Evolutionary conservation across 2,888 invertebrate genomes (phyloP).

Genomic region (Drosophila pseudotakahashii): DNA sequence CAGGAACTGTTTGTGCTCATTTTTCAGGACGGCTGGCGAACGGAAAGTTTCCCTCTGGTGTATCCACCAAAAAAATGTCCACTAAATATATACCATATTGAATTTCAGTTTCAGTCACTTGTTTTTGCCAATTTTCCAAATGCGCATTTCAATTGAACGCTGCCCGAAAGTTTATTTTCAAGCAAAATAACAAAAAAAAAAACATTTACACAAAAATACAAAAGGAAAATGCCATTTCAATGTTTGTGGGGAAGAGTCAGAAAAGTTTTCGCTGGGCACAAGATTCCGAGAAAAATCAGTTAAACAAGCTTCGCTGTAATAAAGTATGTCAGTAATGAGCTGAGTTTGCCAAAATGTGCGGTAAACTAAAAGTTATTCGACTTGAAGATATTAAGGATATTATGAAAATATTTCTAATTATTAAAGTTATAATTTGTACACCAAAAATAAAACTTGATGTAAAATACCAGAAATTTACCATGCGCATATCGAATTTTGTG

Average conservation of each 20-base stretch:
- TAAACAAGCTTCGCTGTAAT: conserved; percentile 2
- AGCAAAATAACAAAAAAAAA: conserved; percentile 16
- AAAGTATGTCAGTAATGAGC: background rate
- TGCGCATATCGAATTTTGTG: too few species aligned
- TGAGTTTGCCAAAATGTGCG: background rate
- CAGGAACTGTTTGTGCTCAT: conserved; percentile 53
- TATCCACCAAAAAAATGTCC: background rate
- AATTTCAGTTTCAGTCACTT: conserved; percentile 53
- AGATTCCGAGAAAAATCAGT: conserved; percentile 5
- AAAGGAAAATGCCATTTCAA: background rate
- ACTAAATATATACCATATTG: conserved; percentile 43
- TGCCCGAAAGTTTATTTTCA: conserved; percentile 44
- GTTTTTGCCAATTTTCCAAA: conserved; percentile 58
- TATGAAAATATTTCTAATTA: too few species aligned
- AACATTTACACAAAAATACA: conserved; percentile 20
- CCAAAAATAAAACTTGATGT: too few species aligned
- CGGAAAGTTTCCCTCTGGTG: conserved; percentile 13
- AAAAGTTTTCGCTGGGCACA: conserved; percentile 5
- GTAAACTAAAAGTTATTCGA: background rate
- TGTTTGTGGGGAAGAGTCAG: background rate
- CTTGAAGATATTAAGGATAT: background rate
- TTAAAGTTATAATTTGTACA: too few species aligned
- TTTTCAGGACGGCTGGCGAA: conserved; percentile 40
- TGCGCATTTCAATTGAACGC: conserved; percentile 56
- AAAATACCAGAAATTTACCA: too few species aligned